A percentile compares a stretch with the other conserved stretches of the same genome.
These are phyloP conservation scores for Baccha elongata DNA, from an alignment of 2,888 invertebrate genomes.

Conservation along the genomic window DNA sequence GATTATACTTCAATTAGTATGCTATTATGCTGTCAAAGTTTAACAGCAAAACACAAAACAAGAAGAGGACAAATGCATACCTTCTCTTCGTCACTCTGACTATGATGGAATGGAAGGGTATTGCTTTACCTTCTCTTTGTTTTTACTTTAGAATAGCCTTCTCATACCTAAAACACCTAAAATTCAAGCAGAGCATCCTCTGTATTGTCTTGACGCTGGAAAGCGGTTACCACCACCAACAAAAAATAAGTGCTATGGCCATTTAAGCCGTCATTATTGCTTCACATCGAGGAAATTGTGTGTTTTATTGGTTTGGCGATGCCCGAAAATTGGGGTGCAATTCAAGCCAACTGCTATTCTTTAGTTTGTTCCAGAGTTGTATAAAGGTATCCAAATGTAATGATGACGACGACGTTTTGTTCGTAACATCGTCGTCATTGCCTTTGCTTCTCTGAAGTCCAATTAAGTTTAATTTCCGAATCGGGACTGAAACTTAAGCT, in stretches of 20 bases:
- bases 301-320: slow-evolving; percentile 55
- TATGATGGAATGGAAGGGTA: neutral
- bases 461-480: slow-evolving; percentile 63
- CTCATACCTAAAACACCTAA: neutral
- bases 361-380: too few relatives aligned
- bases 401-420: neutral
- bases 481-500: slow-evolving; percentile 46
- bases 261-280: slow-evolving; percentile 57
- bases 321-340: slow-evolving; percentile 50
- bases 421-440: slow-evolving; percentile 3
- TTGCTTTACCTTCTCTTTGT: slow-evolving; percentile 8
- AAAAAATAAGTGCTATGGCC: slow-evolving; percentile 28
- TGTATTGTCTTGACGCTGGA: neutral
- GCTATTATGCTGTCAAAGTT: slow-evolving; percentile 68
- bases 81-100: neutral
- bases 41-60: slow-evolving; percentile 40
- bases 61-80: slow-evolving; percentile 39
- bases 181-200: neutral
- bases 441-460: slow-evolving; percentile 6
- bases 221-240: slow-evolving; percentile 11
- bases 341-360: slow-evolving; percentile 31
- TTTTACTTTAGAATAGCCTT: slow-evolving; percentile 10
- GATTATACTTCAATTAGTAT: slow-evolving; percentile 65
- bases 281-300: slow-evolving; percentile 55
- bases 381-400: too few relatives aligned